Evolutionary conservation across 1,140 invertebrate species (phyloP).

Genomic region (Orussus abietinus): DNA sequence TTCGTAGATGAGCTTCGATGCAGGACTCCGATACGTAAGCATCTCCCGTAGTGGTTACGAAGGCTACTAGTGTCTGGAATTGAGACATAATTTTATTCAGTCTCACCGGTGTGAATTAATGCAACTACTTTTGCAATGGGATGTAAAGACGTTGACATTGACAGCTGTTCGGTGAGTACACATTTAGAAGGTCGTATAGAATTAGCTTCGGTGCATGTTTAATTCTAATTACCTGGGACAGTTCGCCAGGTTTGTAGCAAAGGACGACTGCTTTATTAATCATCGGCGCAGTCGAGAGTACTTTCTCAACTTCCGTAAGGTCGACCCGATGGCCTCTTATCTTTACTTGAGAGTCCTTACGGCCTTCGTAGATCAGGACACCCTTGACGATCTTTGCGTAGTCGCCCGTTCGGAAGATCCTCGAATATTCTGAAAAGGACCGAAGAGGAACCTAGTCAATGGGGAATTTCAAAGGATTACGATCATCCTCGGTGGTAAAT

Average conservation of each 20-base stretch:
- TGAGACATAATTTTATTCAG: conserved; percentile 9
- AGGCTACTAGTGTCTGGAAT: conserved; percentile 66
- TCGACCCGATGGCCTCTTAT: conserved; percentile 82
- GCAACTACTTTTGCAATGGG: no score
- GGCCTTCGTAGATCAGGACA: conserved; percentile 71
- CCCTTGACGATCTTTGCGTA: conserved; percentile 73
- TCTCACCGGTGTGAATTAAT: no score
- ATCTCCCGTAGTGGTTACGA: conserved; percentile 60
- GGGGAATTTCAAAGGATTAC: no score
- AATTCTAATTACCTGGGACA: conserved; percentile 54
- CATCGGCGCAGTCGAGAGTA: conserved; percentile 55
- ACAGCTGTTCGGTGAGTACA: no score
- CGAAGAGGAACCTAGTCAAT: no score
- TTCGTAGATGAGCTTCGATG: conserved; percentile 62
- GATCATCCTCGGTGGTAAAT: no score
- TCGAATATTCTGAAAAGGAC: conserved; percentile 56
- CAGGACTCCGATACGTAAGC: conserved; percentile 56
- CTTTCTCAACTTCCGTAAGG: conserved; percentile 75
- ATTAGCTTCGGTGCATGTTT: no score
- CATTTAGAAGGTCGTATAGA: no score
- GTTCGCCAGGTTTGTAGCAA: conserved; percentile 72
- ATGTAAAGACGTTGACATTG: no score
- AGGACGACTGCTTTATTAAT: conserved; percentile 69
- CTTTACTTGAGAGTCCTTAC: conserved; percentile 83
- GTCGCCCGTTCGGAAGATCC: conserved; percentile 78